Base-by-base conservation (phyloP, 2,888 invertebrate genomes). In the Brachyptera putata region DNA sequence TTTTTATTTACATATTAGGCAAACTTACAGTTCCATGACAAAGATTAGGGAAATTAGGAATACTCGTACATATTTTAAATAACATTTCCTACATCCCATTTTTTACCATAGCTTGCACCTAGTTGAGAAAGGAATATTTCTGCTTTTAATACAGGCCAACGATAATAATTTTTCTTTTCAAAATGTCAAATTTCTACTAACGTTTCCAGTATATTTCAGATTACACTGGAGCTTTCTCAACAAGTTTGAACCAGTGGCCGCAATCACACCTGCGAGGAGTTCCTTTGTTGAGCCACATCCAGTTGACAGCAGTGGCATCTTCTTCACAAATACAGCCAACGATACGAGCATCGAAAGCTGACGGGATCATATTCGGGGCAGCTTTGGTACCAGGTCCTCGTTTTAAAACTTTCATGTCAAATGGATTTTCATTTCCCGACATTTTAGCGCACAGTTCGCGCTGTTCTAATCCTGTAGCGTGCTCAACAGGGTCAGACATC, bases 311-410 rank as follows among this genome's bases (percentile, higher is more conserved):
- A 59, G 90, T 86, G 56, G 92, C 84, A 73, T 97, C 97, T 76
- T 95, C 95, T 76, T 97, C 94, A 75, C 97, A 98, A 75, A 96
- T 84, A 77, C 98, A 98, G 63, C 97, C 97, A 67, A 98, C 85
- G 67, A 97, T 83, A 70, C 97, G 87, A 60, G 90, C 87, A 58
- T 91, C 89, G 68, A 89, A 91, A 70, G 90, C 88, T 57, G 96
- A 95, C 63, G 95, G 94, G 69, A 98, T 89, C 67, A 91, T 77
- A 67, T 91, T 96, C 61, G 97, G 97, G 67, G 81, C 79, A 26
- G 86, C 89, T 71, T 89, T 87, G 62, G 95, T 91, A 68, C 95
- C 90, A 49, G 72, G 81, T 0, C 87, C 85, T 67, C 92, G 85
- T 76, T 91, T 90, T 68, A 87, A 74, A 1, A 89, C 85, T 77